phyloP scores from a whole-genome alignment of 1,140 invertebrate species.

The Drosophila tristis region DNA sequence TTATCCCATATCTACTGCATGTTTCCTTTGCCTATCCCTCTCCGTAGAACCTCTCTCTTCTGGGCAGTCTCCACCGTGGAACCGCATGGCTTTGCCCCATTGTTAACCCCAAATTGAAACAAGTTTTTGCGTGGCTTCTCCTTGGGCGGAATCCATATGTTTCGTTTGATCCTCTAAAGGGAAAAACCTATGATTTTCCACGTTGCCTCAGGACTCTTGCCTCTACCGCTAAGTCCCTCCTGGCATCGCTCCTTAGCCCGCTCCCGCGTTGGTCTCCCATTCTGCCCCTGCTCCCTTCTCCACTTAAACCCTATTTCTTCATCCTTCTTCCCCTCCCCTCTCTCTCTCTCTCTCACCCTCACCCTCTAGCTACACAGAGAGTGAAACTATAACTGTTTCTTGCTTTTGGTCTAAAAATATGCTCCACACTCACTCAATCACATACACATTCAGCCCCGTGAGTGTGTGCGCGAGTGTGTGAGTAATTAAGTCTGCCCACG shows the following conservation, averaged over 20 bases:
- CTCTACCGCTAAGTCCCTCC: no score
- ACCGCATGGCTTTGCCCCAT: background rate
- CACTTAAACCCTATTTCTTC: background rate
- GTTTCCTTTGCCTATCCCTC: no score
- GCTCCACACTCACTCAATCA: constrained; percentile 13
- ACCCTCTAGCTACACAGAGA: background rate
- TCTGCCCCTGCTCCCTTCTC: background rate
- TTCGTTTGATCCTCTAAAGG: constrained; percentile 25
- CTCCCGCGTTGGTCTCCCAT: background rate
- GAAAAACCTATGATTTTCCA: constrained; percentile 8
- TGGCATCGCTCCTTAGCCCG: background rate
- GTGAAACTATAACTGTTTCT: constrained; percentile 65
- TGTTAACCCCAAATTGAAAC: constrained; percentile 10
- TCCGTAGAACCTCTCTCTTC: no score
- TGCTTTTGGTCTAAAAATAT: constrained; percentile 66
- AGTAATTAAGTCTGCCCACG: constrained; percentile 75
- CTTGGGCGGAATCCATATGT: constrained; percentile 24
- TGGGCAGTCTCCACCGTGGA: no score
- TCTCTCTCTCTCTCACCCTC: no score
- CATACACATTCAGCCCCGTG: constrained; percentile 2
- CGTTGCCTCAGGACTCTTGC: no score
- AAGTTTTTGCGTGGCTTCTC: constrained; percentile 14
- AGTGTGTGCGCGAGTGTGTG: constrained; percentile 23
- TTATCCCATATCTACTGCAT: no score
- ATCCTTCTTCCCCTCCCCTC: no score